Evolutionary conservation across 2,113 vertebrate species (phyloP).

Genomic region (Amphilophus citrinellus): DNA sequence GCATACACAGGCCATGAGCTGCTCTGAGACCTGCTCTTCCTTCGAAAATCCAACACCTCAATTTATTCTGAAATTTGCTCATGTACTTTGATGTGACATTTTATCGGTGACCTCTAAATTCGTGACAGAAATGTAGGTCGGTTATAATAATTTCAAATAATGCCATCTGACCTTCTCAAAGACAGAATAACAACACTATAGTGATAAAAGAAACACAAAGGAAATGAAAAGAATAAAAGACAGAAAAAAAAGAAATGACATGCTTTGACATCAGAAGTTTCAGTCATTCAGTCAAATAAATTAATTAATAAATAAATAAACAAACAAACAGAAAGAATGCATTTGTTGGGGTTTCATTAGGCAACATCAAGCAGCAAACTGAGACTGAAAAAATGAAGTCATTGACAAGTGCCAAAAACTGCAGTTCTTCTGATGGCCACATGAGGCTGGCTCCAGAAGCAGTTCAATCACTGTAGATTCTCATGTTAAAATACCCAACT

Average conservation of each 20-base stretch:
- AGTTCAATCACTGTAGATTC: neutral
- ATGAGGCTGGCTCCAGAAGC: neutral
- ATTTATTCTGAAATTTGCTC: slow-evolving; percentile 46
- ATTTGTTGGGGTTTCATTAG: neutral
- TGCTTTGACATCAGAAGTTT: slow-evolving; percentile 24
- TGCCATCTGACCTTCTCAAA: neutral
- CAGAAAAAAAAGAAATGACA: neutral
- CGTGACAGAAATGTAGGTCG: neutral
- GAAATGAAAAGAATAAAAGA: neutral
- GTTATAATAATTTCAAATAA: neutral
- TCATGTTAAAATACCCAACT: neutral
- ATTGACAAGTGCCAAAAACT: neutral
- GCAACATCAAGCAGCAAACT: neutral
- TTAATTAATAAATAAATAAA: too few species aligned
- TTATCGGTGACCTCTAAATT: neutral
- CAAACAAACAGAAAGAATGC: neutral
- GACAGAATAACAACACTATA: neutral
- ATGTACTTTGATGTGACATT: neutral
- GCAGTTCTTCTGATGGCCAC: neutral
- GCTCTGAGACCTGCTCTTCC: slow-evolving; percentile 44
- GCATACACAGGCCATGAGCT: slow-evolving; percentile 40
- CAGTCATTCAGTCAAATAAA: neutral
- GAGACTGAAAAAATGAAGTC: neutral
- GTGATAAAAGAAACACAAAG: neutral
- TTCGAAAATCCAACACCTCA: slow-evolving; percentile 54